These are phyloP conservation scores for Tenualosa thibaudeaui DNA, from an alignment of 2,797 vertebrate species.

Conservation along the genomic window DNA sequence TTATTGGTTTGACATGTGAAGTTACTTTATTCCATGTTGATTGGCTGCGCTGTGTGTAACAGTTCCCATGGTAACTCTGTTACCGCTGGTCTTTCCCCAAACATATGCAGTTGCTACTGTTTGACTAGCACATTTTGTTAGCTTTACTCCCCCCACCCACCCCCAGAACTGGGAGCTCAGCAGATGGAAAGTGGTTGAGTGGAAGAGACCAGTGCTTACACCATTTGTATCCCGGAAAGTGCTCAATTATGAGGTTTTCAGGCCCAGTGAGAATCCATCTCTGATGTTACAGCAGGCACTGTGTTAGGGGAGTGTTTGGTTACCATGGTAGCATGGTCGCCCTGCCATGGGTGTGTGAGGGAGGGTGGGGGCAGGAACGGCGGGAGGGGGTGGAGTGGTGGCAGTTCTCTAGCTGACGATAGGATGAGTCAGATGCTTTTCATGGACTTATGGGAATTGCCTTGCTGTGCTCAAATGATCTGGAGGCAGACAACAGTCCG, in stretches of 20 bases:
- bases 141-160: neutral
- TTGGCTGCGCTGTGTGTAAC: neutral
- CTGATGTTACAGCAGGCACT: neutral
- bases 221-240: neutral
- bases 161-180: neutral
- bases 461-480: conserved; percentile 37
- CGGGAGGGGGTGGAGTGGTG: neutral
- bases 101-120: neutral
- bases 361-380: neutral
- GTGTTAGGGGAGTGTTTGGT: conserved; percentile 72
- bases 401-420: conserved; percentile 32
- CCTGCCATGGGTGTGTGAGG: conserved; percentile 58
- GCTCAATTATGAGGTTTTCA: conserved; percentile 11
- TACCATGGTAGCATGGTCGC: conserved; percentile 57
- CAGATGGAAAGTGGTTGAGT: neutral
- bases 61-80: neutral
- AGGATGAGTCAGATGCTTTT: conserved; percentile 73
- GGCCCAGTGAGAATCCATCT: neutral
- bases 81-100: neutral
- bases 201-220: neutral
- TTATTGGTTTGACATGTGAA: too few relatives aligned
- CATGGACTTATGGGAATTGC: conserved; percentile 52
- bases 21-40: neutral
- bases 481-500: neutral
- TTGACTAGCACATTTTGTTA: neutral